Evolutionary conservation across 2,888 invertebrate species (phyloP), one percentile per base, ranked within the genome.

Genomic region (Parthenolecanium corni): DNA sequence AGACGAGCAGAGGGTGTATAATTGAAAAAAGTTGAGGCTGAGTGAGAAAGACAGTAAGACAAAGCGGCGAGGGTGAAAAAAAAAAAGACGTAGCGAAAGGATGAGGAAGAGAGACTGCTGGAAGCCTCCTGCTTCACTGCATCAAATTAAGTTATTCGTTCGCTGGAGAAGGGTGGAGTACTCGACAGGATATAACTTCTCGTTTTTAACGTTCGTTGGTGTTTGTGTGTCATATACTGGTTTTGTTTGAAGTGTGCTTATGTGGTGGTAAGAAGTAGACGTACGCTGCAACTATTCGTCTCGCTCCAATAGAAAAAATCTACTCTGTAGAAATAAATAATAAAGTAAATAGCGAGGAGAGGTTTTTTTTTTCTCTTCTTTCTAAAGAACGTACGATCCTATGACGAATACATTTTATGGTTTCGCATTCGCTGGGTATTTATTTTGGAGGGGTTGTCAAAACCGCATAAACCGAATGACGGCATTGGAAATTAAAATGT

Each of bases 61-160:
- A n/a, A n/a, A n/a, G n/a, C n/a, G n/a, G n/a, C n/a, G n/a, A n/a
- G n/a, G n/a, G n/a, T n/a, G n/a, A n/a, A n/a, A n/a, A n/a, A n/a
- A n/a, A n/a, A n/a, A n/a, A n/a, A n/a, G n/a, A n/a, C n/a, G n/a
- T n/a, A 16, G 44, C 14, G 44, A 21, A 21, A 18, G 14, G 23
- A 11, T 12, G 23, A 12, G 49, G 14, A 21, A 49, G 23, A 49
- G 49, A 49, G 49, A 4, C 31, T 31, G 4, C 49, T 20, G n/a
- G n/a, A 14, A 49, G 49, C 31, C 31, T 16, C 46, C 21, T 49
- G 49, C 47, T 49, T 36, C 58, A 47, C 49, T 58, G 58, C 58
- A 49, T 46, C 49, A 58, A 58, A 58, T 58, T 58, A 58, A 58
- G 51, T 58, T 58, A 58, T 58, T 58, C 58, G 49, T 49, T 58